Conservation (phyloP, 2,113 vertebrate genomes). For the Atlantisia rogersi region DNA sequence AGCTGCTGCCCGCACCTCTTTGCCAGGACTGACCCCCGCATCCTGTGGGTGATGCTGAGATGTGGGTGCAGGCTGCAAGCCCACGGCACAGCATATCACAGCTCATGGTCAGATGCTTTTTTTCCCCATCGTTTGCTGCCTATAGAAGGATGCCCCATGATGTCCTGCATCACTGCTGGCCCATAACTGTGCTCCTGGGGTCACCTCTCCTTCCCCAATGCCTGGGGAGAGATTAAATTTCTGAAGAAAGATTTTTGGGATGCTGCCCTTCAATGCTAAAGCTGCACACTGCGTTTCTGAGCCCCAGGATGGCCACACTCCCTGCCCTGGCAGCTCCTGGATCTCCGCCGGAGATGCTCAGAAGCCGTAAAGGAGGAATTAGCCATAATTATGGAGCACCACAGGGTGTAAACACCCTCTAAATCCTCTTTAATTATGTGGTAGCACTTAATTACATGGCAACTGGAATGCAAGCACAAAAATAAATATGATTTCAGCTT, state of each 20-base stretch:
- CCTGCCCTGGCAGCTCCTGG: neutral
- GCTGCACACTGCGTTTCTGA: neutral
- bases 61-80: neutral
- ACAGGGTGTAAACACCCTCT: slow-evolving; percentile 3
- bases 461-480: slow-evolving; percentile 55
- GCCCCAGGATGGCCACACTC: rapidly evolving
- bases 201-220: neutral
- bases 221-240: neutral
- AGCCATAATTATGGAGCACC: neutral
- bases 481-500: slow-evolving; percentile 53
- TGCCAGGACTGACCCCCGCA: rapidly evolving
- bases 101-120: neutral
- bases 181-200: rapidly evolving
- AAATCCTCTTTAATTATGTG: slow-evolving; percentile 60
- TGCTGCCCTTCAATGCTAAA: neutral
- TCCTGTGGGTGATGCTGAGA: rapidly evolving
- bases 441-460: slow-evolving; percentile 48
- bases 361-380: slow-evolving; percentile 35
- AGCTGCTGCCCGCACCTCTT: neutral
- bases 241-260: neutral
- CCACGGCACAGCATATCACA: rapidly evolving
- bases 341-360: neutral
- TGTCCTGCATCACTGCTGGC: neutral
- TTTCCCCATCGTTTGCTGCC: neutral
- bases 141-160: neutral